These are phyloP conservation scores for Gorsachius magnificus DNA, from an alignment of 2,797 vertebrate genomes.

Conservation along the genomic window DNA sequence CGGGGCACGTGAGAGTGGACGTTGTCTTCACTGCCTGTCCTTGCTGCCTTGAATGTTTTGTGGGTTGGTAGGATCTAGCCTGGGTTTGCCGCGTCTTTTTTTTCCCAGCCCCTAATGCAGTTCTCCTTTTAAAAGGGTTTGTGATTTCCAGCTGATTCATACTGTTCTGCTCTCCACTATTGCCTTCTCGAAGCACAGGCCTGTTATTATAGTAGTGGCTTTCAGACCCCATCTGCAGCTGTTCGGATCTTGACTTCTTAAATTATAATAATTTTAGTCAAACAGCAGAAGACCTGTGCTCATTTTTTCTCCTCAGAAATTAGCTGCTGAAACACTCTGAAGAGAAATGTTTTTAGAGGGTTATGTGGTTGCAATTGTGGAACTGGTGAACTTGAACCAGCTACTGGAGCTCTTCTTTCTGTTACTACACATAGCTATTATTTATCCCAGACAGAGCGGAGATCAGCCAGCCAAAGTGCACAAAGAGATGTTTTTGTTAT, in stretches of 20 bases:
- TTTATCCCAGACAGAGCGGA: not conserved
- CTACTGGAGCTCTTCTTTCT: not conserved
- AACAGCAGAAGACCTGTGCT: not conserved
- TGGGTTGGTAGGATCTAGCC: not conserved
- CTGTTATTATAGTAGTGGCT: not conserved
- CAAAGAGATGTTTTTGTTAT: not conserved
- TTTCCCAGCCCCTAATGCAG: not conserved
- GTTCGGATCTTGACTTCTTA: slow-evolving; percentile 20
- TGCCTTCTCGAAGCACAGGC: not conserved
- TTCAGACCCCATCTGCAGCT: slow-evolving; percentile 36
- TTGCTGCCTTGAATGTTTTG: not conserved
- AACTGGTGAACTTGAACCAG: slow-evolving; percentile 2
- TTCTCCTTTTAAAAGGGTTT: not conserved
- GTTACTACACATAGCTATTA: not conserved
- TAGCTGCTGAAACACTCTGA: not conserved
- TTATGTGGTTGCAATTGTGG: not conserved
- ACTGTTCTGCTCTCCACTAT: not conserved
- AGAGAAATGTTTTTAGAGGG: not conserved
- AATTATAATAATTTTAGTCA: slow-evolving; percentile 33
- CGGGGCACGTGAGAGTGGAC: rapidly evolving
- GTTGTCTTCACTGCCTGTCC: not conserved
- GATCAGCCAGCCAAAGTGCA: not conserved
- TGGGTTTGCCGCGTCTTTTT: not conserved
- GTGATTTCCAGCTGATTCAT: not conserved
- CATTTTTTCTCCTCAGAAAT: not conserved